Conservation (phyloP, 2,888 invertebrate genomes). For the Catocala sponsa region DNA sequence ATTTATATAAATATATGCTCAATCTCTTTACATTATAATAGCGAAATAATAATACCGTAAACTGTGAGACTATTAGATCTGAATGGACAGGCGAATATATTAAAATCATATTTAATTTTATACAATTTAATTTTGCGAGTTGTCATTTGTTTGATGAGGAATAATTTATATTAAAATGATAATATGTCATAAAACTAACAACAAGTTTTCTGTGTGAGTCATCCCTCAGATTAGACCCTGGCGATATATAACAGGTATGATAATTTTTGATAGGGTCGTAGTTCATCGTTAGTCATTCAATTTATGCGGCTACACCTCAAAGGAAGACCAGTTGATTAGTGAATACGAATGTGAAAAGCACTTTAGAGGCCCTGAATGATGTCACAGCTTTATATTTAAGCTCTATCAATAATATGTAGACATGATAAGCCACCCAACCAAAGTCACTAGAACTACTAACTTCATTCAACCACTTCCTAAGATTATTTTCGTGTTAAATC, state of each 20-base stretch:
- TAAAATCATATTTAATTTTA: conserved; percentile 18
- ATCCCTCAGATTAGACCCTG: conserved; percentile 29
- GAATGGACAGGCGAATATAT: conserved; percentile 14
- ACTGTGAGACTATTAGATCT: conserved; percentile 12
- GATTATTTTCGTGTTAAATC: not conserved
- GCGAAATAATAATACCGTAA: conserved; percentile 20
- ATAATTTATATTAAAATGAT: conserved; percentile 38
- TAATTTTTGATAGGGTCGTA: conserved; percentile 30
- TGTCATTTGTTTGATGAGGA: conserved; percentile 24
- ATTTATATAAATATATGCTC: conserved; percentile 27
- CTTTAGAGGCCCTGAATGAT: conserved; percentile 4
- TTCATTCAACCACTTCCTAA: not conserved
- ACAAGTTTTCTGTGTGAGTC: conserved; percentile 37
- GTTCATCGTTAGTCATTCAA: conserved; percentile 31
- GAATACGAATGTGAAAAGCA: not conserved
- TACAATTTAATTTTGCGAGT: conserved; percentile 19
- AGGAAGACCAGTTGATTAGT: conserved; percentile 4
- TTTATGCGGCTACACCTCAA: conserved; percentile 11
- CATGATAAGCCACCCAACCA: not conserved
- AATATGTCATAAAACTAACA: conserved; percentile 27
- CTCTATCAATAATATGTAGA: not conserved
- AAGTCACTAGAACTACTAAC: not conserved
- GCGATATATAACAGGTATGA: conserved; percentile 21
- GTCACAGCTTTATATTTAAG: not conserved
- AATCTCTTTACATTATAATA: conserved; percentile 11